Conservation (phyloP, 2,888 invertebrate species). For the Cynaeus angustus region DNA sequence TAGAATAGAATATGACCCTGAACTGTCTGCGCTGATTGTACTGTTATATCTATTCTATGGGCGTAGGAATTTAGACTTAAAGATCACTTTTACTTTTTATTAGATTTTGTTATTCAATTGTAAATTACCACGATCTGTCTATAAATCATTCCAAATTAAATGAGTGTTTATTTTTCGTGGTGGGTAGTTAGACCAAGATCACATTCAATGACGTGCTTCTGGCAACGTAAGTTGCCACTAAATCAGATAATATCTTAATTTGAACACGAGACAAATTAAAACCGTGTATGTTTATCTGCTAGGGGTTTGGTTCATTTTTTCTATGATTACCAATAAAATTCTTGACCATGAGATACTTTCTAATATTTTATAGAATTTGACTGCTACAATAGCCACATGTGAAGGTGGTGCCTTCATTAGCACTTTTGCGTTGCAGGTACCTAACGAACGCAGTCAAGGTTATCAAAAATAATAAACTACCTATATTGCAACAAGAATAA, state of each 20-base stretch:
- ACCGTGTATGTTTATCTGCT: conserved; percentile 1
- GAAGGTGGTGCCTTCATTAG: conserved; percentile 16
- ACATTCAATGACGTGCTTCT: conserved; percentile 34
- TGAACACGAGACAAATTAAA: conserved; percentile 20
- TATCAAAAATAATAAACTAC: conserved; percentile 23
- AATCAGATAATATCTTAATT: conserved; percentile 27
- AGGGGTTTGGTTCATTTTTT: conserved; percentile 38
- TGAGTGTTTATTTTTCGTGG: conserved; percentile 20
- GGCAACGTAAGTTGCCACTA: conserved; percentile 20
- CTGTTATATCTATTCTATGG: conserved; percentile 33
- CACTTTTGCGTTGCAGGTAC: conserved; percentile 5
- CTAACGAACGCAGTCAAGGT: conserved; percentile 22
- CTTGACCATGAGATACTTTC: conserved; percentile 49
- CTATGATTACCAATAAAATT: conserved; percentile 25
- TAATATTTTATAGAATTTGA: conserved; percentile 41
- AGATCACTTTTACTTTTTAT: conserved; percentile 40
- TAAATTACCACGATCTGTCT: conserved; percentile 9
- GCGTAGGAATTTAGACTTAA: conserved; percentile 36
- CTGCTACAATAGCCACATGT: conserved; percentile 15
- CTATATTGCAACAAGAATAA: conserved; percentile 37
- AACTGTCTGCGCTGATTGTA: conserved; percentile 40
- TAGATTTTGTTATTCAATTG: conserved; percentile 11
- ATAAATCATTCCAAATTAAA: conserved; percentile 29
- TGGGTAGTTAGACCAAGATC: conserved; percentile 31
- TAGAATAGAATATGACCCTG: conserved; percentile 42